A percentile compares a stretch with the other conserved stretches of the same genome.
Conservation (phyloP, 2,113 vertebrate species). For the Stercorarius parasiticus region DNA sequence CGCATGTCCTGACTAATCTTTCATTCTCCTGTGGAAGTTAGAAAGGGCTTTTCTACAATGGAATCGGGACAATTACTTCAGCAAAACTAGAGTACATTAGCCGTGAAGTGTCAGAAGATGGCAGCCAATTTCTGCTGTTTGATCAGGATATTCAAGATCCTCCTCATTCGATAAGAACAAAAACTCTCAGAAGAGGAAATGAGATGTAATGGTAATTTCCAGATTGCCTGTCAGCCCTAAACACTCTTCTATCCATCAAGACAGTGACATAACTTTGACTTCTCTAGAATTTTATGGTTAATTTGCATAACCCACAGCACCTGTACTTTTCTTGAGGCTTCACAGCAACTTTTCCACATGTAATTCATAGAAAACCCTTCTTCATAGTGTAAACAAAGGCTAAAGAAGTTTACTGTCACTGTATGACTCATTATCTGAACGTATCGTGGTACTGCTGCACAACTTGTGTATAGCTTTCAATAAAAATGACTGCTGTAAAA, state of each 20-base stretch:
- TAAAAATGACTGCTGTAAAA: background rate
- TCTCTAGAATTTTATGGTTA: background rate
- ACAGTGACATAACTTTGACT: constrained; percentile 47
- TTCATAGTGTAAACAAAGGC: background rate
- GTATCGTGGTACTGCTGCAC: background rate
- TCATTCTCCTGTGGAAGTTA: background rate
- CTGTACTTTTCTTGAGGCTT: background rate
- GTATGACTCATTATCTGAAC: background rate
- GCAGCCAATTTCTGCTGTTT: constrained; percentile 63
- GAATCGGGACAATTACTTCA: constrained; percentile 41
- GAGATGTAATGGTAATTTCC: constrained; percentile 68
- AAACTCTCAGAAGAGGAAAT: constrained; percentile 57
- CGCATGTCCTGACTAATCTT: background rate
- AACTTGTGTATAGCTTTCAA: background rate
- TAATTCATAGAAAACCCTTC: background rate
- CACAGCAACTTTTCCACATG: background rate
- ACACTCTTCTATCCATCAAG: constrained; percentile 66
- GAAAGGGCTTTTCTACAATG: background rate
- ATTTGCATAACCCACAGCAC: constrained; percentile 60
- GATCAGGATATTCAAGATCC: constrained; percentile 61
- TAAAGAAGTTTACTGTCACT: background rate
- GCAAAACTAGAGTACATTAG: constrained; percentile 22
- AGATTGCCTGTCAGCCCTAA: constrained; percentile 71
- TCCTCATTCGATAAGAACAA: constrained; percentile 21
- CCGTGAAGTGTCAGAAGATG: constrained; percentile 47